A percentile compares a stretch with the other conserved stretches of the same genome.
Conservation (phyloP, 2,797 vertebrate genomes). For the Arnoldichthys spilopterus region DNA sequence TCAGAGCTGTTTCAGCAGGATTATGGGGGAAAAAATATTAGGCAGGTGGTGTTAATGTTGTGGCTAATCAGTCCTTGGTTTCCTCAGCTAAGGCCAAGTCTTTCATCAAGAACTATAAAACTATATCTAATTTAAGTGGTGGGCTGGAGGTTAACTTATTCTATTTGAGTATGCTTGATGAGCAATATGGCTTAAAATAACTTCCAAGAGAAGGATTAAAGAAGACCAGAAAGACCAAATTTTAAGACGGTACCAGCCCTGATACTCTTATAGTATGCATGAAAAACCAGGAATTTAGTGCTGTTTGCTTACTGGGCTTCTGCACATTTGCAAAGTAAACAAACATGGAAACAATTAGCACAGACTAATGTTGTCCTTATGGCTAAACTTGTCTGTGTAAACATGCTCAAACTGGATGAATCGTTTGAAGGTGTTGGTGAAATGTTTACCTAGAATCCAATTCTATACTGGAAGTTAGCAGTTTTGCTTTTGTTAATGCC, state of each 20-base stretch:
- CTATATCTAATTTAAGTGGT: slow-evolving; percentile 7
- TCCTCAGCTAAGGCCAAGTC: background rate
- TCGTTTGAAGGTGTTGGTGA: background rate
- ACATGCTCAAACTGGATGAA: background rate
- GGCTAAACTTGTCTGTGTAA: slow-evolving; percentile 40
- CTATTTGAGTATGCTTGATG: background rate
- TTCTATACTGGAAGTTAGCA: slow-evolving; percentile 16
- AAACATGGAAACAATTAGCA: slow-evolving; percentile 38
- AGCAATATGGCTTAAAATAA: background rate
- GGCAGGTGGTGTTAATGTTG: no score
- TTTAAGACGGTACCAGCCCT: background rate
- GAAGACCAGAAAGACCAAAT: background rate
- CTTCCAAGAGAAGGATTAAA: background rate
- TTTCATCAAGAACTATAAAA: background rate
- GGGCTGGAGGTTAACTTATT: background rate
- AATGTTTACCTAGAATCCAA: slow-evolving; percentile 26
- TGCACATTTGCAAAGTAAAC: slow-evolving; percentile 38
- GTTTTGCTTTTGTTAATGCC: slow-evolving; percentile 14
- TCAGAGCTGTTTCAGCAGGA: no score
- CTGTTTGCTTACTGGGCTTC: slow-evolving; percentile 27
- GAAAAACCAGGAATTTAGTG: background rate
- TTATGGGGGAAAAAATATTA: no score
- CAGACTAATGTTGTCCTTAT: slow-evolving; percentile 36
- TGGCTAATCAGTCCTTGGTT: no score
- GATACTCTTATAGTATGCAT: background rate